Evolutionary conservation across 2,113 vertebrate genomes (phyloP), one percentile per base, ranked within the genome.

Genomic region (Alouatta palliata): DNA sequence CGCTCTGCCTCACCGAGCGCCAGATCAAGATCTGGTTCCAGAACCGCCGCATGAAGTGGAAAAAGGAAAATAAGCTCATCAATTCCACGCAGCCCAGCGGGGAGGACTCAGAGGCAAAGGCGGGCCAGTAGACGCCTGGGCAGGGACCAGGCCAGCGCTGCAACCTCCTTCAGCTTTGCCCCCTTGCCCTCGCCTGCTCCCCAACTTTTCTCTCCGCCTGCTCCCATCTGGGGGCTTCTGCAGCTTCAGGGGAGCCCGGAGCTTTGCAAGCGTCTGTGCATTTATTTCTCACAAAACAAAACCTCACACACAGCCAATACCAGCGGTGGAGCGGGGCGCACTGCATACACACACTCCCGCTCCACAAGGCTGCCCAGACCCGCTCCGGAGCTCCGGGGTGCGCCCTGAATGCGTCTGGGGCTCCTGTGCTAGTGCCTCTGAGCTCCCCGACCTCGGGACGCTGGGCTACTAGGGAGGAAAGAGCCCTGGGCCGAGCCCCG

Each of bases 21-120:
- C 99, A 99, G 98, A 99, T 99, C 98, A 99, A 99, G 98, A 99
- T 99, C 98, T 99, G 99, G 99, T 99, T 99, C 98, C 99, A 99
- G 98, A 99, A 99, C 97, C 99, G 99, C 97, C 98, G 99, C 93
- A 99, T 99, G 99, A 99, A 99, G 97, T 99, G 99, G 99, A 99
- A 99, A 98, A 99, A 99, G 97, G 99, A 99, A 98, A 99, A 99
- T 98, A 99, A 99, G 98, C 98, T 99, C 98, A 98, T 99, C 98
- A 99, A 98, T 98, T 99, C 99, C 97, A 98, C 99, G 91, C 98
- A 99, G 92, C 98, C 98, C 98, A 98, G 98, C 98, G 98, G 98
- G 97, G 99, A 99, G 97, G 98, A 99, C 98, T 95, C 98, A 97
- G 98, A 99, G 97, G 99, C 99, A 87, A 99, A 99, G 96, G 97